Base-by-base conservation (phyloP, 2,888 invertebrate species). In the Athripsodes cinereus region DNA sequence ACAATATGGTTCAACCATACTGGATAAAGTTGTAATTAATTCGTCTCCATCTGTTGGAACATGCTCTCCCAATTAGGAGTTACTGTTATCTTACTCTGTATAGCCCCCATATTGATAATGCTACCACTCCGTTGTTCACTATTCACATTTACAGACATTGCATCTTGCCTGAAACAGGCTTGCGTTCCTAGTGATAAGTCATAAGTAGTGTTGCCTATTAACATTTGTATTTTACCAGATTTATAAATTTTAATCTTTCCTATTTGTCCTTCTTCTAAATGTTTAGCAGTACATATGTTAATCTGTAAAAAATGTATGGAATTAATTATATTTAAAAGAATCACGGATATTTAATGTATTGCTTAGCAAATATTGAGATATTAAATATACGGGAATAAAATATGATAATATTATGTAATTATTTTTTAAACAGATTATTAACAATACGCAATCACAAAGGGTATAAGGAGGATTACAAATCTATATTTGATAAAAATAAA, bases 171-270 rank as follows among this genome's bases (percentile, higher is more conserved):
- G 67, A 81, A 82, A 0, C 81, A 78, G 0, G 81, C 71, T 55
- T 81, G 80, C 0, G 82, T 79, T 16, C 84, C 84, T 62, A 80
- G 72, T 49, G 75, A 74, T 8, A 84, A 76, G 71, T 84, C 83
- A 64, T 82, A 83, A 19, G 72, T 68, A 0, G 81, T 78, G 58
- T 81, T 79, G 0, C 83, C 84, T 0, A 84, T 72, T 10, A 72
- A 65, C 6, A 84, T 69, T 52, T 80, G 80, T 49, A 81, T 79
- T 59, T 79, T 75, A 0, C 84, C 84, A 0, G 84, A 84, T 46
- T 77, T 78, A 65, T 81, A 83, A 16, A 83, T 74, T 35, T 77
- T 67, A 60, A 84, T 69, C 64, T 79, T 81, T 0, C 84, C 84
- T 31, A 84, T 76, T 62, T 76, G 76, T 1, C 84, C 84, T 63